Evolutionary conservation across 2,113 vertebrate genomes (phyloP).

Genomic region (Nothoprocta pentlandii): DNA sequence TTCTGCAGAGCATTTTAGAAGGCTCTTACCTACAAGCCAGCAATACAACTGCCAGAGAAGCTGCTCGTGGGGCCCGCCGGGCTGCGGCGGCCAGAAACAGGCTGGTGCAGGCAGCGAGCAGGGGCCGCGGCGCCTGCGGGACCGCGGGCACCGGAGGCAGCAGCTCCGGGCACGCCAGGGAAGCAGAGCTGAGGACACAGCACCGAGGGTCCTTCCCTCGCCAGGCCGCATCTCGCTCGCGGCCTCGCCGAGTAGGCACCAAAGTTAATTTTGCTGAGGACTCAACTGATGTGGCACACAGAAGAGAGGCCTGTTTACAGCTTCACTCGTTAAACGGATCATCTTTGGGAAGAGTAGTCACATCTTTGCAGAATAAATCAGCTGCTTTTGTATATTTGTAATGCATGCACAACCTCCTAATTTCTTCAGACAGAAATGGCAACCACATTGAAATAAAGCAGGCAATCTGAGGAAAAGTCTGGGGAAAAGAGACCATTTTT

Average conservation of each 20-base stretch:
- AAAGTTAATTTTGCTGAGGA: slow-evolving; percentile 58
- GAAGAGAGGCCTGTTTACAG: background rate
- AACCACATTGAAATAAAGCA: background rate
- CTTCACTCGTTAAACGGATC: slow-evolving; percentile 6
- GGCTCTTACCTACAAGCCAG: background rate
- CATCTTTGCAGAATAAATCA: slow-evolving; percentile 1
- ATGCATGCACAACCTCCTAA: background rate
- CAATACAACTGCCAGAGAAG: background rate
- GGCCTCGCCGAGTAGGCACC: slow-evolving; percentile 24
- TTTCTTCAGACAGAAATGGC: background rate
- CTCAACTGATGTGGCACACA: slow-evolving; percentile 14
- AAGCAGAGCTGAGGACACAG: slow-evolving; percentile 32
- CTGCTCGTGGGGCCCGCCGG: no score
- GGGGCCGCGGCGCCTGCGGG: no score
- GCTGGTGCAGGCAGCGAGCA: no score
- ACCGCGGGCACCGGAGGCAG: background rate
- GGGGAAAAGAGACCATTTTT: background rate
- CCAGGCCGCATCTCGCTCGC: slow-evolving; percentile 40
- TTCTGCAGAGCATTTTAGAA: background rate
- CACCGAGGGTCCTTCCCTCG: background rate
- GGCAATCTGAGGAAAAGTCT: background rate
- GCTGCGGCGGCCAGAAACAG: no score
- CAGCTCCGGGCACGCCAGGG: background rate
- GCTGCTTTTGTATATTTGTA: background rate
- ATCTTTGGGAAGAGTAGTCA: background rate